Base-by-base conservation (phyloP, 2,888 invertebrate species). In the Meloe dianella region DNA sequence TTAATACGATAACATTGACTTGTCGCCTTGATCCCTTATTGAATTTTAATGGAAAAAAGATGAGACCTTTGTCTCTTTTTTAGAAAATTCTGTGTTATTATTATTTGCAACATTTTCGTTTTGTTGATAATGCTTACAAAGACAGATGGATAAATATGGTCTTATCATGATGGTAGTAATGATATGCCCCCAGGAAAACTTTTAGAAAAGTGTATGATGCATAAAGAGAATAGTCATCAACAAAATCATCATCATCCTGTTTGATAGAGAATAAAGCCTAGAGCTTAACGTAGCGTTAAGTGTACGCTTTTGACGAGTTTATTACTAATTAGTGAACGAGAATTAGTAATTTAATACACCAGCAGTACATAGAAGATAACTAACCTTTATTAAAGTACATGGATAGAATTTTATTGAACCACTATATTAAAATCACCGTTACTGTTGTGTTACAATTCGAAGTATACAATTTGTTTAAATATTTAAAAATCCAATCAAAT, bases 291-390 rank as follows among this genome's bases (percentile, higher is more conserved):
- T 63, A 63, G 65, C 68, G 65, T 65, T 65, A 65, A 68, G 65
- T 68, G 65, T 61, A 58, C 65, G 68, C 68, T 68, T 68, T 68
- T 68, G 68, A 66, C 61, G 63, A 68, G 68, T 68, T 68, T 68
- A 66, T 68, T 68, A 66, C 68, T 68, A 68, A 68, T 68, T 68
- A 68, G 65, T 65, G 65, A 68, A 68, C 68, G 68, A 65, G 68
- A 68, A 68, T 68, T 68, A 68, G 68, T 68, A 68, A 68, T 68
- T 68, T 68, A 68, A 68, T 68, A 68, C 58, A 66, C 63, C 65
- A 66, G 66, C 68, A 63, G 68, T 57, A 63, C 61, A 68, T 65
- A 68, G 66, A 68, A 66, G 68, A 68, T 64, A 61, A 60, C 57
- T 60, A 57, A 38, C 54, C 35, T 54, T 66, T 63, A 68, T 68